phyloP scores from a whole-genome alignment of 2,113 vertebrate species.

The Saguinus midas region DNA sequence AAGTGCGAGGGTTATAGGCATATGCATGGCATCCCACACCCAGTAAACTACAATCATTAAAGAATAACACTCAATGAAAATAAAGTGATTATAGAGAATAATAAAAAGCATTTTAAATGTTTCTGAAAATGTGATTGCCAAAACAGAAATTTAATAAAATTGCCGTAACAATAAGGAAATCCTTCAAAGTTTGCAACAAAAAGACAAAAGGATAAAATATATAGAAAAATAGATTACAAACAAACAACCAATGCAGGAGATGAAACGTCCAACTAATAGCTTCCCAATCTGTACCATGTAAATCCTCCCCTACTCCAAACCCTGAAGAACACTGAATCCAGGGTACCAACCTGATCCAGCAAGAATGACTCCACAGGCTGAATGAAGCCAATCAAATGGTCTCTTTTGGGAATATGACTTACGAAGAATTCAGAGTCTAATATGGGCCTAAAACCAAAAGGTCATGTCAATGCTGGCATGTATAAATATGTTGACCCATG shows the following conservation, averaged over 20 bases:
- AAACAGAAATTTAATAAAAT: conserved; percentile 31
- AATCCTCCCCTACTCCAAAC: neutral
- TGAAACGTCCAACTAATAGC: neutral
- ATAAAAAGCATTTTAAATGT: neutral
- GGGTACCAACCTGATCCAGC: neutral
- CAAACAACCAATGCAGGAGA: neutral
- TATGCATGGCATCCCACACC: too few relatives aligned
- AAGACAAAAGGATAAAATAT: neutral
- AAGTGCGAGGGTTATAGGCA: too few relatives aligned
- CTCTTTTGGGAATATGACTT: neutral
- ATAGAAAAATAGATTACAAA: neutral
- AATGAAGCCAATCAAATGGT: neutral
- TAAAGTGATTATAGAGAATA: neutral
- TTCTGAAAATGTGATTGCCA: conserved; percentile 33
- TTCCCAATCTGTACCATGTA: neutral
- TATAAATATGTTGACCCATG: neutral
- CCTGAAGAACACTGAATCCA: neutral
- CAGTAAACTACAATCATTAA: neutral
- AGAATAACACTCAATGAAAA: neutral
- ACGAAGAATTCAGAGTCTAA: neutral
- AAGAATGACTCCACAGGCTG: neutral
- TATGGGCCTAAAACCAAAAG: neutral
- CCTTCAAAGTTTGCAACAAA: neutral
- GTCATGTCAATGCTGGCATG: neutral
- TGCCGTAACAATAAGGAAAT: neutral